phyloP scores from a whole-genome alignment of 2,113 vertebrate genomes.

The Dipodomys stephensi region DNA sequence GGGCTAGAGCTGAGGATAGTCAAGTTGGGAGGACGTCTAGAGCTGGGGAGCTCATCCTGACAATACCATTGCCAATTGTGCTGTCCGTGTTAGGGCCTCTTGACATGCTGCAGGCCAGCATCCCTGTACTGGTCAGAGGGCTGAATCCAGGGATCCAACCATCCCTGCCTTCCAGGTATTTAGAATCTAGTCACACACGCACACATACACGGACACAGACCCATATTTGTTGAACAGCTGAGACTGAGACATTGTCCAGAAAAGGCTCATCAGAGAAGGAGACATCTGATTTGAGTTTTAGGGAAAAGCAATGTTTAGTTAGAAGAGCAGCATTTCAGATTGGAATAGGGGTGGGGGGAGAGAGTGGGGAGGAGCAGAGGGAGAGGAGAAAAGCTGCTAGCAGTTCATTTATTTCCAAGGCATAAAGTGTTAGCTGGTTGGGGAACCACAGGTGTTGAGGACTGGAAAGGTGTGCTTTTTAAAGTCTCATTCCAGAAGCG shows the following conservation, averaged over 20 bases:
- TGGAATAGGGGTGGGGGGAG: neutral
- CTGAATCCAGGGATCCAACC: too few relatives aligned
- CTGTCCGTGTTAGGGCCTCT: neutral
- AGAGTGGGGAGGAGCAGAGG: too few relatives aligned
- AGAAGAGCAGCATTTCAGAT: neutral
- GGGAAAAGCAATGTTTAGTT: neutral
- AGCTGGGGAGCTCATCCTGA: neutral
- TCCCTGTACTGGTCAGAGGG: neutral
- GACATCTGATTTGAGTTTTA: neutral
- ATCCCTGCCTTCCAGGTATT: neutral
- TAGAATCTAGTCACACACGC: neutral
- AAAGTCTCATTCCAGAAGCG: neutral
- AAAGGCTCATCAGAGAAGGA: neutral
- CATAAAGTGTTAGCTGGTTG: neutral
- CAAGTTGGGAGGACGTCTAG: neutral
- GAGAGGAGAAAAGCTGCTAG: neutral
- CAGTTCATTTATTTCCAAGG: neutral
- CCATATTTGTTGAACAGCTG: neutral
- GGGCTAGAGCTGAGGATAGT: neutral
- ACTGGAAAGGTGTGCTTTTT: neutral
- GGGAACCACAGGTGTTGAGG: neutral
- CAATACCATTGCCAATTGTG: too few relatives aligned
- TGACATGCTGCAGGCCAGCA: neutral
- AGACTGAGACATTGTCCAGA: neutral
- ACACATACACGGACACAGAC: rapidly evolving